Conservation (phyloP, 2,888 invertebrate species). For the Macrophya annulata region DNA sequence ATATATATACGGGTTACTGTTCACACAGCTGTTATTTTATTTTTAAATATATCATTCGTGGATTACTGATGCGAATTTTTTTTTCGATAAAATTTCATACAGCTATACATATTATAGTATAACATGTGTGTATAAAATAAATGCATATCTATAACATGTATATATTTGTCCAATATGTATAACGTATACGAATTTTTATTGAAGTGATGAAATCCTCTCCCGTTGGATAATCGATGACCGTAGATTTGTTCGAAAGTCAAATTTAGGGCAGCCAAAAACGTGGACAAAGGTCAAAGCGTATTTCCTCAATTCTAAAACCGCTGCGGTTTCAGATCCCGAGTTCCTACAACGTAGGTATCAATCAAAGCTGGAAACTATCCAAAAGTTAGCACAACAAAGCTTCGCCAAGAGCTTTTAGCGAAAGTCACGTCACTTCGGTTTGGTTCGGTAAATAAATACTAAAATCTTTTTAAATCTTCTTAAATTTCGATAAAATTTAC, state of each 20-base stretch:
- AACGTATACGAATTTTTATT: not conserved
- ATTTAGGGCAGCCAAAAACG: not conserved
- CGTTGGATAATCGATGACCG: not conserved
- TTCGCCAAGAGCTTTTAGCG: not conserved
- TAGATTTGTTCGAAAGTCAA: not conserved
- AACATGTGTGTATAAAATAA: not conserved
- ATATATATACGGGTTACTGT: not conserved
- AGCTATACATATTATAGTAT: not conserved
- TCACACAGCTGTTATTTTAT: slow-evolving; percentile 8
- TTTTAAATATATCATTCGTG: not conserved
- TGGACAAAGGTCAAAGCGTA: not conserved
- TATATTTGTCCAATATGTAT: too few relatives aligned
- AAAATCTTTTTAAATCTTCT: not conserved
- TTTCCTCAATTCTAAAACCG: not conserved
- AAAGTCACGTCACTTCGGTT: not conserved
- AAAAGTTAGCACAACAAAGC: not conserved
- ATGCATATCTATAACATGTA: too few relatives aligned
- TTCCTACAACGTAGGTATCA: not conserved
- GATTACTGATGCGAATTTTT: not conserved
- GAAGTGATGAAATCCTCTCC: not conserved
- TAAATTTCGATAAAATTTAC: not conserved
- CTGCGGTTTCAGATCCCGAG: not conserved
- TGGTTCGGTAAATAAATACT: not conserved
- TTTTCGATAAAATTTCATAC: not conserved
- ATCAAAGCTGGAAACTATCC: slow-evolving; percentile 16